Evolutionary conservation across 2,888 invertebrate species (phyloP), one percentile per base, ranked within the genome.

Genomic region (Chalcis sispes): DNA sequence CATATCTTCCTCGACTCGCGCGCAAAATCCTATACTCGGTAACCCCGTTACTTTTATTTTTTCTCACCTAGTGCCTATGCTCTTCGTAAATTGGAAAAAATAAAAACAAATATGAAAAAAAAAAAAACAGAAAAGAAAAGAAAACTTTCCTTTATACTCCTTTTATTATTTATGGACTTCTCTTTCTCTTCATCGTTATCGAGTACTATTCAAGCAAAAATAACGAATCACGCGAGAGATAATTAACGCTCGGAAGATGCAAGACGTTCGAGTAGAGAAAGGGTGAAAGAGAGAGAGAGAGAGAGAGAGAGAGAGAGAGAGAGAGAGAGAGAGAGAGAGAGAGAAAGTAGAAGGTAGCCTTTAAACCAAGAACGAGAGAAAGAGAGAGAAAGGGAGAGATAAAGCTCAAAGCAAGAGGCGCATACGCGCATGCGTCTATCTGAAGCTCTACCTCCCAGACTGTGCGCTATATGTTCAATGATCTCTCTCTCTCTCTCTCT

Each of bases 371-470:
- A 8, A 36, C 10, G 67, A 23, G n/a, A 54, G 5, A 7, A n/a
- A 25, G 36, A 25, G n/a, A 40, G n/a, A 4, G 25, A 15, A 3
- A 40, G 4, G 4, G 1, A n/a, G n/a, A n/a, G n/a, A n/a, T n/a
- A n/a, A n/a, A n/a, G n/a, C n/a, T n/a, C n/a, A n/a, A n/a, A n/a
- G n/a, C n/a, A n/a, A n/a, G n/a, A n/a, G n/a, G n/a, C n/a, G n/a
- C n/a, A n/a, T n/a, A 8, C 10, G 71, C 76, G 76, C 76, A 72
- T 61, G 76, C 76, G 71, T 20, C 7, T 2, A 32, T 20, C 65
- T 46, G 58, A 20, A 4, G 56, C 32, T 54, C 56, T 48, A 36
- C 42, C 56, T 48, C 25, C 42, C 58, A 23, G 36, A 46, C n/a
- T n/a, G n/a, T n/a, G n/a, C n/a, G n/a, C n/a, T n/a, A n/a, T n/a